Base-by-base conservation (phyloP, 2,113 vertebrate species). In the Mirza zaza region DNA sequence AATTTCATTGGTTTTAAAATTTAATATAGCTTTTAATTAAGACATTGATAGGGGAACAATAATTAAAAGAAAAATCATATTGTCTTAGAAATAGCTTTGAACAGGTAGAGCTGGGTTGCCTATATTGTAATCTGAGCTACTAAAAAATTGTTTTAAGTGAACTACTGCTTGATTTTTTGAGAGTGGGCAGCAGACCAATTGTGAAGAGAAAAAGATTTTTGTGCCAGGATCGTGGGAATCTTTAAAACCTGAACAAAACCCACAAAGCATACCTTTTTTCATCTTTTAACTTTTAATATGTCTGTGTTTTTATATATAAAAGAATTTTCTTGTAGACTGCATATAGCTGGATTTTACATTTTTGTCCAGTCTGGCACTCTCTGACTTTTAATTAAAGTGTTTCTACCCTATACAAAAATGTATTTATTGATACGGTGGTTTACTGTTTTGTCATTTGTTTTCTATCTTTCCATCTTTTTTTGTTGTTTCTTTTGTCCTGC, bases 1-100 rank as follows among this genome's bases (percentile, higher is more conserved):
- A 99, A 97, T 88, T 79, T 2, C 32, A 84, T 25, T 90, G 32
- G 32, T 86, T 91, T 77, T 94, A 87, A 88, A 91, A 50, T 79
- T 36, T 70, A 75, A 21, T 79, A 68, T 3, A 61, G 23, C 34
- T 88, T 87, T 79, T 50, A 88, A 45, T 83, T 75, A 80, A 89
- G n/a, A 83, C 11, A 48, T 42, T 85, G 8, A 12, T 81, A 81
- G 67, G 36, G 80, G 29, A 57, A 61, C 63, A 81, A 63, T 76
- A 71, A 55, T 76, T 29, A 63, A 91, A 82, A 94, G 45, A 25
- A 55, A 90, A 94, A 79, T 65, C 4, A 0, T 29, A 29, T 65
- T 82, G 59, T 65, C 42, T 83, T 82, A 14, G 48, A 79, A 93
- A 80, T 48, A 65, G 29, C 63, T 83, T 57, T 75, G 52, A 59